A percentile compares a stretch with the other conserved stretches of the same genome.
Conservation (phyloP, 2,797 vertebrate species). For the Sebastes matsubarae region DNA sequence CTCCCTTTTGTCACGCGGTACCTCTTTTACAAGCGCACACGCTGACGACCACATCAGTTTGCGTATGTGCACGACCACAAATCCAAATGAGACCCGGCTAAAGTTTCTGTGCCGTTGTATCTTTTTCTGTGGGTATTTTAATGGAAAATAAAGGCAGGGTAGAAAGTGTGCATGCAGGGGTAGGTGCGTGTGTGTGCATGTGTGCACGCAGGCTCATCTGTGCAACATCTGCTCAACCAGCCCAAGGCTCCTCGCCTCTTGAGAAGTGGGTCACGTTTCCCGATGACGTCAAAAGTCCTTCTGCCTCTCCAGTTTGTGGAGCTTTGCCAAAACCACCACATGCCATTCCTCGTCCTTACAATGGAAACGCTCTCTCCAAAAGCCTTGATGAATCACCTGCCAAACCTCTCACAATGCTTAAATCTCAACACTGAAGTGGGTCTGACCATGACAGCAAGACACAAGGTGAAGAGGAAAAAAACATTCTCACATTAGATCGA, state of each 20-base stretch:
- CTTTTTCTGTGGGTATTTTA: slow-evolving; percentile 44
- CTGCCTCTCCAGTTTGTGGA: slow-evolving; percentile 75
- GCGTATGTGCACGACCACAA: slow-evolving; percentile 32
- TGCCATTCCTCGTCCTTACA: slow-evolving; percentile 70
- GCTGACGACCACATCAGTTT: slow-evolving; percentile 37
- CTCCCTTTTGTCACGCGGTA: slow-evolving; percentile 27
- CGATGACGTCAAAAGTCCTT: slow-evolving; percentile 82
- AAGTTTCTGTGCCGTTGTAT: slow-evolving; percentile 19
- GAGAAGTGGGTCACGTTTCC: slow-evolving; percentile 83
- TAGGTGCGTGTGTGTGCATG: slow-evolving; percentile 12
- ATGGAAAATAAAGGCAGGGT: slow-evolving; percentile 54
- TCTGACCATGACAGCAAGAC: slow-evolving; percentile 25
- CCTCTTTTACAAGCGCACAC: slow-evolving; percentile 13
- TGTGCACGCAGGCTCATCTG: slow-evolving; percentile 67
- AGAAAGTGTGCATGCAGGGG: slow-evolving; percentile 22
- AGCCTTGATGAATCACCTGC: slow-evolving; percentile 64
- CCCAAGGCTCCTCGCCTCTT: slow-evolving; percentile 76
- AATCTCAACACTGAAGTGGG: slow-evolving; percentile 23
- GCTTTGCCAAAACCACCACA: slow-evolving; percentile 75
- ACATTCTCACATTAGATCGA: not conserved
- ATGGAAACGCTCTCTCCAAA: slow-evolving; percentile 65
- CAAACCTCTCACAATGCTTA: slow-evolving; percentile 49
- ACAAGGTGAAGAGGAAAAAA: slow-evolving; percentile 8
- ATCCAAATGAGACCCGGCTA: slow-evolving; percentile 38
- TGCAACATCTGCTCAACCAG: slow-evolving; percentile 79